These are phyloP conservation scores for Squalus acanthias DNA, from an alignment of 2,797 vertebrate genomes.

Conservation along the genomic window DNA sequence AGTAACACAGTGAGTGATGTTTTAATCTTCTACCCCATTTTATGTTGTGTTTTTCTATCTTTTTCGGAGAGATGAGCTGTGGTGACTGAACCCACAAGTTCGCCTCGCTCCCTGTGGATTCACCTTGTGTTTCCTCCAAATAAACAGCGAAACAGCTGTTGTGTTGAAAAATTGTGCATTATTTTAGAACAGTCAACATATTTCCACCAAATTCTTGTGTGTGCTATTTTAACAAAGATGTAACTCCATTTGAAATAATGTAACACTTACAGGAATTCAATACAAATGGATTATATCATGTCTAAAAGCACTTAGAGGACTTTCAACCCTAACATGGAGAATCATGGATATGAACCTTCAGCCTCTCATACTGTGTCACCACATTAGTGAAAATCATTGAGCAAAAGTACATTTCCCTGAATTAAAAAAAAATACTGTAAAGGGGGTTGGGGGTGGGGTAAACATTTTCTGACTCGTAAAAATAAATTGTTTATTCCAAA, in stretches of 20 bases:
- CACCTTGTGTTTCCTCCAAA: not conserved
- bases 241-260: not conserved
- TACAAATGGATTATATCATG: too few relatives aligned
- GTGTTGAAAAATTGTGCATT: not conserved
- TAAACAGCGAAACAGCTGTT: not conserved
- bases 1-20: conserved; percentile 65
- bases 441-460: too few relatives aligned
- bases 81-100: not conserved
- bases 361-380: too few relatives aligned
- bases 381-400: too few relatives aligned
- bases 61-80: not conserved
- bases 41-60: not conserved
- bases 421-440: too few relatives aligned
- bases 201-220: not conserved
- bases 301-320: too few relatives aligned
- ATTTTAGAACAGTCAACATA: not conserved
- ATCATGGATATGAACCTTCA: too few relatives aligned
- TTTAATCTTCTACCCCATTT: not conserved
- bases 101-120: not conserved
- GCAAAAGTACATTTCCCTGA: too few relatives aligned
- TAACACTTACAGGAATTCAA: too few relatives aligned
- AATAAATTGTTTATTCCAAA: too few relatives aligned
- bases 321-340: too few relatives aligned
- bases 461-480: too few relatives aligned
- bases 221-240: not conserved